These are phyloP conservation scores for Drosophila quinaria DNA, from an alignment of 2,888 invertebrate genomes.

Conservation along the genomic window DNA sequence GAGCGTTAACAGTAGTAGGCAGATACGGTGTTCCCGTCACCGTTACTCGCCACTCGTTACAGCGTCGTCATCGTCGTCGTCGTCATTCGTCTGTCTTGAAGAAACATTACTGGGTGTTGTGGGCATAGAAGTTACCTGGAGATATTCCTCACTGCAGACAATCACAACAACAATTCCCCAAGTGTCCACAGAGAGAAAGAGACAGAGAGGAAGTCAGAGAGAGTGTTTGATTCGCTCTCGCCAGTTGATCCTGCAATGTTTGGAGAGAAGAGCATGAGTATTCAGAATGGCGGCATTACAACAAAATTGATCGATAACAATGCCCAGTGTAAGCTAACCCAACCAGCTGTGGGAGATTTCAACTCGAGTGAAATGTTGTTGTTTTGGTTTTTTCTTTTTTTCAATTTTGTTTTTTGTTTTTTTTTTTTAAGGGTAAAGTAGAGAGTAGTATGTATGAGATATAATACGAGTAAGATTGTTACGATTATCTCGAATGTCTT, in stretches of 20 bases:
- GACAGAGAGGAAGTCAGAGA: background rate
- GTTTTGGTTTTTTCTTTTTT: slow-evolving; percentile 5
- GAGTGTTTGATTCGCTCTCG: background rate
- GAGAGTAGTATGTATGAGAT: slow-evolving; percentile 24
- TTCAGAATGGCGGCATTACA: background rate
- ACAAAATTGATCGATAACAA: slow-evolving; percentile 15
- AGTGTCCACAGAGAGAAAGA: background rate
- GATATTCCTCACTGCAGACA: slow-evolving; percentile 39
- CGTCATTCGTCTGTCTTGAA: slow-evolving; percentile 68
- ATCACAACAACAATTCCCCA: background rate
- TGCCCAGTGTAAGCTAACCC: slow-evolving; percentile 25
- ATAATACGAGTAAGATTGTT: slow-evolving; percentile 20
- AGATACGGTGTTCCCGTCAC: slow-evolving; percentile 32
- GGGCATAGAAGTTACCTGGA: slow-evolving; percentile 75
- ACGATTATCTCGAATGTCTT: slow-evolving; percentile 23
- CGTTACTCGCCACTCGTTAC: slow-evolving; percentile 22
- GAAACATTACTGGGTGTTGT: slow-evolving; percentile 72
- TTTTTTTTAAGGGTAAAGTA: background rate
- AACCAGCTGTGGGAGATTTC: slow-evolving; percentile 15
- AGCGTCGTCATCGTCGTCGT: slow-evolving; percentile 2
- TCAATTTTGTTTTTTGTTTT: background rate
- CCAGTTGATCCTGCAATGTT: slow-evolving; percentile 39
- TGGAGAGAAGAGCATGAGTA: slow-evolving; percentile 39
- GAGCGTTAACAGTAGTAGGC: slow-evolving; percentile 31
- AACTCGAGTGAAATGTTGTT: slow-evolving; percentile 20